Conservation (phyloP, 2,113 vertebrate genomes). For the Psilopsiagon aurifrons region DNA sequence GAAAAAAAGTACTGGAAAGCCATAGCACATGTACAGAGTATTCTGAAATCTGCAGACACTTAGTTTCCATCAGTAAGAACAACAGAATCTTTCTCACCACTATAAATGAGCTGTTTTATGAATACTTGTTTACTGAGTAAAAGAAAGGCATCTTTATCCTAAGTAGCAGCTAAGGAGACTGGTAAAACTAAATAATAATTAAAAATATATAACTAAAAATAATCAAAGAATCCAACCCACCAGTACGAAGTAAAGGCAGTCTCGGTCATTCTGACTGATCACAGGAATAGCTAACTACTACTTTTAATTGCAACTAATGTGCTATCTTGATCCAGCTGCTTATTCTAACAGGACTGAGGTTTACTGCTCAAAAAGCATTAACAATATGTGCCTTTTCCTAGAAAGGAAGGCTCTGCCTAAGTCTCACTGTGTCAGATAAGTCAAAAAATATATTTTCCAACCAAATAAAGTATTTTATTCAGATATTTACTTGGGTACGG, state of each 20-base stretch:
- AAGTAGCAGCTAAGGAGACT: not conserved
- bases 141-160: not conserved
- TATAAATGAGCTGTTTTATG: not conserved
- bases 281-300: not conserved
- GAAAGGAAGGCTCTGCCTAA: slow-evolving; percentile 43
- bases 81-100: not conserved
- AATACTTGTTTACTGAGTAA: not conserved
- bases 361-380: slow-evolving; percentile 39
- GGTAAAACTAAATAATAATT: not conserved
- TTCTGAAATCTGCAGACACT: not conserved
- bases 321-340: not conserved
- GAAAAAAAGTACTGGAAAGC: not conserved
- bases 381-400: slow-evolving; percentile 29
- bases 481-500: slow-evolving; percentile 9
- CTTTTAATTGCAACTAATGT: not conserved
- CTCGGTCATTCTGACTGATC: not conserved
- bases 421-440: slow-evolving; percentile 21
- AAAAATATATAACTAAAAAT: not conserved
- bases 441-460: slow-evolving; percentile 31
- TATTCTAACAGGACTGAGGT: slow-evolving; percentile 14
- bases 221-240: not conserved
- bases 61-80: not conserved
- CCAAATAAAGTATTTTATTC: slow-evolving; percentile 49
- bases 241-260: not conserved
- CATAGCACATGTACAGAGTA: fast-evolving